Evolutionary conservation across 2,888 invertebrate genomes (phyloP).

Genomic region (Tethea ocularis): DNA sequence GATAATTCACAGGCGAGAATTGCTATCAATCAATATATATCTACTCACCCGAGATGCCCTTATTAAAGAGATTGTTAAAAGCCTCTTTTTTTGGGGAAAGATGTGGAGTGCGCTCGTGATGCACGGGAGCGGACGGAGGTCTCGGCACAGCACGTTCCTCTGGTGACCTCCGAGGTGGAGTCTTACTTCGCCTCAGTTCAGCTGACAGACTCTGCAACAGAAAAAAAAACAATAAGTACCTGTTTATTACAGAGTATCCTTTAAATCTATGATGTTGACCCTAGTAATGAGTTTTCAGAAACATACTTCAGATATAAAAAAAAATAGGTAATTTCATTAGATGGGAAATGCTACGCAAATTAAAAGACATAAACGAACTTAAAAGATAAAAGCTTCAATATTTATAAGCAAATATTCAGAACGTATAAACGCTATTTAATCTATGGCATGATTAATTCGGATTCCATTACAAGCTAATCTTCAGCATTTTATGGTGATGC

Average conservation of each 20-base stretch:
- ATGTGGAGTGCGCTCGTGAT: conserved; percentile 73
- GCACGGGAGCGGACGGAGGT: conserved; percentile 79
- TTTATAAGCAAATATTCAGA: conserved; percentile 26
- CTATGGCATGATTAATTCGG: conserved; percentile 31
- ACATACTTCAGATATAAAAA: too few species aligned
- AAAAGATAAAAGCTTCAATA: too few species aligned
- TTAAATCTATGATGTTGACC: too few species aligned
- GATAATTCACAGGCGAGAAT: too few species aligned
- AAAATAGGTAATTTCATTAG: too few species aligned
- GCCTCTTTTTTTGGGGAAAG: conserved; percentile 87
- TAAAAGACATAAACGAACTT: too few species aligned
- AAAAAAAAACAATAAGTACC: background rate
- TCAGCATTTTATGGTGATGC: conserved; percentile 32
- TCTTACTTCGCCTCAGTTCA: conserved; percentile 72
- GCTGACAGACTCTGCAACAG: conserved; percentile 60
- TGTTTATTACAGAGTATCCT: too few species aligned
- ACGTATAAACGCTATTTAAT: conserved; percentile 29
- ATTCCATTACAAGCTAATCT: conserved; percentile 38
- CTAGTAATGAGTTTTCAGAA: too few species aligned
- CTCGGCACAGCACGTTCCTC: conserved; percentile 70
- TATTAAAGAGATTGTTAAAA: conserved; percentile 83
- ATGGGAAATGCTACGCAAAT: too few species aligned
- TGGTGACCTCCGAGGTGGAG: conserved; percentile 72
- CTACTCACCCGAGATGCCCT: conserved; percentile 85
- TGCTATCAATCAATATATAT: background rate